Percentiles rank a stretch among this genome's conserved stretches.
Conservation (phyloP, 2,888 invertebrate species). For the Tipula vernalis region DNA sequence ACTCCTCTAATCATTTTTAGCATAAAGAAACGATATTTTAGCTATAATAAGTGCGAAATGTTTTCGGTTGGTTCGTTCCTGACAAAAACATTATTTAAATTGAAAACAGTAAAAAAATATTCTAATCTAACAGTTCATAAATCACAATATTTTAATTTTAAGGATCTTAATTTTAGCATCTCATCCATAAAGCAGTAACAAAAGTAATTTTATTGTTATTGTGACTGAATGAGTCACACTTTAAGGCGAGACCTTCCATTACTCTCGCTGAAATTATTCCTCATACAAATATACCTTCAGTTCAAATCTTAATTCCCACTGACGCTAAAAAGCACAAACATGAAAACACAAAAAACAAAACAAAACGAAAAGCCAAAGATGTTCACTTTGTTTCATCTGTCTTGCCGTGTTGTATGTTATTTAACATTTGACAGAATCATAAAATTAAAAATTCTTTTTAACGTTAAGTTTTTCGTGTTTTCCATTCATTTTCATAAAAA, state of each 20-base stretch:
- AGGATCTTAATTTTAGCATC: background rate
- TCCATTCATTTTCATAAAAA: background rate
- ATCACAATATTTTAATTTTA: no score
- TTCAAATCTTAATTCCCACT: no score
- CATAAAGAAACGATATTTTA: no score
- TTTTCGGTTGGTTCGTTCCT: no score
- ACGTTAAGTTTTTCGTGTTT: background rate
- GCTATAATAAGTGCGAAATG: no score
- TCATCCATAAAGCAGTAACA: background rate
- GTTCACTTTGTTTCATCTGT: background rate
- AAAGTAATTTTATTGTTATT: background rate
- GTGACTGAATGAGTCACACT: background rate
- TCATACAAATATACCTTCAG: background rate
- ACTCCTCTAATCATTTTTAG: no score
- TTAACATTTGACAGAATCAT: background rate
- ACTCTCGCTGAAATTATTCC: background rate
- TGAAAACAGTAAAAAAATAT: no score
- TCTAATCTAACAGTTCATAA: no score
- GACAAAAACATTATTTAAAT: no score
- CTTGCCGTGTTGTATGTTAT: background rate
- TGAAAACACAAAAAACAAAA: background rate
- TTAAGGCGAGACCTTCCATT: background rate
- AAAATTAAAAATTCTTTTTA: background rate
- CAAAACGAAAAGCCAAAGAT: background rate
- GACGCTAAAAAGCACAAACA: background rate